Percentiles rank a stretch among this genome's conserved stretches.
Evolutionary conservation across 2,888 invertebrate species (phyloP).

Genomic region (Patella depressa): DNA sequence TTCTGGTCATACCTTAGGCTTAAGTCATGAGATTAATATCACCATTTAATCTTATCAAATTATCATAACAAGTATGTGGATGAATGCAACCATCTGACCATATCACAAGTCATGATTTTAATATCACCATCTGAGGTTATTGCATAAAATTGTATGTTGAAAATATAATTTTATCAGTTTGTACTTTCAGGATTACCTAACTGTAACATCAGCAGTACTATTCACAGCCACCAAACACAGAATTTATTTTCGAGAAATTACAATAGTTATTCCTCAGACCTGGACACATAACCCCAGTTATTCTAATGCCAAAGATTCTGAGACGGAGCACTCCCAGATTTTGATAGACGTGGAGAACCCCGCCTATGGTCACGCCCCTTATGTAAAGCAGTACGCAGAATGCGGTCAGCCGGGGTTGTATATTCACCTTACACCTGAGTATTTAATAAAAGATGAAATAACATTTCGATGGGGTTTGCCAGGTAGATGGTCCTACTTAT

Average conservation of each 20-base stretch:
- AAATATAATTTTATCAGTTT: not conserved
- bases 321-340: conserved; percentile 73
- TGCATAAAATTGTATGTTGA: no score
- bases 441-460: conserved; percentile 45
- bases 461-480: conserved; percentile 38
- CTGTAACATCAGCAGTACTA: conserved; percentile 75
- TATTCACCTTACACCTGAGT: conserved; percentile 52
- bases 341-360: conserved; percentile 71
- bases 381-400: conserved; percentile 44
- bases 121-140: no score
- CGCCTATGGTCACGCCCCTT: conserved; percentile 47
- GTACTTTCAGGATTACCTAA: conserved; percentile 73
- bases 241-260: conserved; percentile 74
- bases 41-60: no score
- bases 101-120: no score
- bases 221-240: conserved; percentile 75
- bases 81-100: no score
- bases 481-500: conserved; percentile 16
- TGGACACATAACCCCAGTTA: conserved; percentile 74
- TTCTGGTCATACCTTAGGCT: no score
- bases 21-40: no score
- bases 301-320: conserved; percentile 39
- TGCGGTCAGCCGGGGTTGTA: conserved; percentile 50
- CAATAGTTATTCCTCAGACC: conserved; percentile 76
- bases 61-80: no score